phyloP scores from a whole-genome alignment of 2,888 invertebrate genomes.

The Maniola hyperantus region DNA sequence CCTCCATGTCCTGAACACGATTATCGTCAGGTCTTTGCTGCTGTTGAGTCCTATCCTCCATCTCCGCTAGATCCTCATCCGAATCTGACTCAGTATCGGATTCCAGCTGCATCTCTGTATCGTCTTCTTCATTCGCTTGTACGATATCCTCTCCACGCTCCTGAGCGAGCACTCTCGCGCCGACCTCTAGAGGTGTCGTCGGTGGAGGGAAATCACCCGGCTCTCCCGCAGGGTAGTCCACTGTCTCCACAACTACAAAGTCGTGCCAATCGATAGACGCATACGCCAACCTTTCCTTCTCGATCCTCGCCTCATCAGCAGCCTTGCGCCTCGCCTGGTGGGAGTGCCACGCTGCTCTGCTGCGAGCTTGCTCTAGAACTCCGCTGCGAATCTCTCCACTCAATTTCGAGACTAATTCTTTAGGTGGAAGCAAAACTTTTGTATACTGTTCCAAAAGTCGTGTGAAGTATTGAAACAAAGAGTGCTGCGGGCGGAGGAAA shows the following conservation, averaged over 20 bases:
- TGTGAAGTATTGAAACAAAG: constrained; percentile 98
- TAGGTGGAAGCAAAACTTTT: constrained; percentile 97
- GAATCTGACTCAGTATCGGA: constrained; percentile 87
- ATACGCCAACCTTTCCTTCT: constrained; percentile 96
- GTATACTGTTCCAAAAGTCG: constrained; percentile 99
- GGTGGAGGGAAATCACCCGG: constrained; percentile 98
- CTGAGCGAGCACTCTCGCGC: constrained; percentile 93
- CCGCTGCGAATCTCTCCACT: constrained; percentile 89
- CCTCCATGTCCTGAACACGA: constrained; percentile 95
- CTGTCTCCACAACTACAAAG: constrained; percentile 99
- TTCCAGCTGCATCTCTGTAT: constrained; percentile 95
- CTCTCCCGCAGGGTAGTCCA: constrained; percentile 98
- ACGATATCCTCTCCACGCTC: constrained; percentile 88
- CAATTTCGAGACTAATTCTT: constrained; percentile 91
- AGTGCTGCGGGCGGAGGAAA: constrained; percentile 98
- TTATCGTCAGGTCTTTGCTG: constrained; percentile 71
- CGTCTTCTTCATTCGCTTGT: constrained; percentile 78
- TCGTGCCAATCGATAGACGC: constrained; percentile 99
- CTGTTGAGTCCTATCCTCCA: constrained; percentile 84
- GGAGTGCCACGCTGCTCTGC: constrained; percentile 97
- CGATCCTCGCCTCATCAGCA: constrained; percentile 96
- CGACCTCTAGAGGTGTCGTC: constrained; percentile 98
- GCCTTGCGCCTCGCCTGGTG: constrained; percentile 96
- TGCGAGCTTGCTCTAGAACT: constrained; percentile 93
- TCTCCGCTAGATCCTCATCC: constrained; percentile 82